Evolutionary conservation across 2,113 vertebrate species (phyloP), one percentile per base, ranked within the genome.

Genomic region (Eubucco bourcierii): DNA sequence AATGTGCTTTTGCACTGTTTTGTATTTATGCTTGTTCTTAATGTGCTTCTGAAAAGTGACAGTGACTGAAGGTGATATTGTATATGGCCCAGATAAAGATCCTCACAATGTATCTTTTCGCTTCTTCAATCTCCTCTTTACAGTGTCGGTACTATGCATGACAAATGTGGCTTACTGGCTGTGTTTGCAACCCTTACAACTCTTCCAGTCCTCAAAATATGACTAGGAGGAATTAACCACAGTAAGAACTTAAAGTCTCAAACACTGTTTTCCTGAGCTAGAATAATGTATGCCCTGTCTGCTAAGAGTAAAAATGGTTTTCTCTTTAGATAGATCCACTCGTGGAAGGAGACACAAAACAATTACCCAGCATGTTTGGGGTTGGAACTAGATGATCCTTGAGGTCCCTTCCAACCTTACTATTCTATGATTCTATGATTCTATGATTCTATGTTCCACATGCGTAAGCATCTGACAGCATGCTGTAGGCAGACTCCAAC

Each of bases 401-500:
- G n/a, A n/a, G n/a, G n/a, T n/a, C n/a, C n/a, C n/a, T n/a, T n/a
- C n/a, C n/a, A n/a, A n/a, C n/a, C n/a, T n/a, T n/a, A n/a, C n/a
- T n/a, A n/a, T n/a, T n/a, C n/a, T n/a, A n/a, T n/a, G n/a, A n/a
- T n/a, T n/a, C n/a, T n/a, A n/a, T n/a, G n/a, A n/a, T n/a, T n/a
- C n/a, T n/a, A n/a, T n/a, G n/a, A n/a, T n/a, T n/a, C n/a, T n/a
- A n/a, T n/a, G 3, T 94, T 96, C 76, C 84, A 89, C 37, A n/a
- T 39, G 47, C 67, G 44, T 72, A 65, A 93, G 80, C 83, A 68
- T 50, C 88, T 92, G 96, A 93, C 78, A 84, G 58, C 29, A 19
- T 25, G 74, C 73, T 91, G 74, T 34, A 60, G 41, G 84, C 84
- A 91, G 47, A 60, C 68, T 93, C 79, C 15, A 25, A 74, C 65